Conservation (phyloP, 2,888 invertebrate species). For the Tetragonula carbonaria region DNA sequence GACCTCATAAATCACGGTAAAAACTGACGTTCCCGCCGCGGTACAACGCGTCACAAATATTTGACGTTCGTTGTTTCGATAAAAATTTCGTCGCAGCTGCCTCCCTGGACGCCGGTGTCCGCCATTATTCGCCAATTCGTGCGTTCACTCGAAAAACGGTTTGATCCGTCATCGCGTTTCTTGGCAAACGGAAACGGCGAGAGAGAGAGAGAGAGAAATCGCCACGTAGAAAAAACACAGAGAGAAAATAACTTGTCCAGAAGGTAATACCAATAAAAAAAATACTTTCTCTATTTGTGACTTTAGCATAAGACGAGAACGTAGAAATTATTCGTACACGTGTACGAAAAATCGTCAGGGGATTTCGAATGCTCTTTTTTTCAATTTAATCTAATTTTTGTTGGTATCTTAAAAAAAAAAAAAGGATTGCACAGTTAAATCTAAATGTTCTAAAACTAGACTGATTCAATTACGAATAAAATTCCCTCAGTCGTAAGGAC, state of each 20-base stretch:
- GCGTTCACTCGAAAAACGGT: constrained; percentile 6
- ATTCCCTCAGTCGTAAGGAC: too few relatives aligned
- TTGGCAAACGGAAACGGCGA: neutral
- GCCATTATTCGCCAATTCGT: neutral
- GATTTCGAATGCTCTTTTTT: too few relatives aligned
- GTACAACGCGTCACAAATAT: constrained; percentile 43
- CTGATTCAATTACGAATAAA: too few relatives aligned
- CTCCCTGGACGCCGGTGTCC: neutral
- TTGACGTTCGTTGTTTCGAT: constrained; percentile 42
- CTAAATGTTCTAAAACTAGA: too few relatives aligned
- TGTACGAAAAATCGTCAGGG: too few relatives aligned
- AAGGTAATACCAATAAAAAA: too few relatives aligned
- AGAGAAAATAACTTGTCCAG: neutral
- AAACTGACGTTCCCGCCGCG: constrained; percentile 31
- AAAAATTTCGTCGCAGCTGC: constrained; percentile 22
- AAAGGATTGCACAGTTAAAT: too few relatives aligned
- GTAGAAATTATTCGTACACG: too few relatives aligned
- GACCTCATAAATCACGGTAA: constrained; percentile 62
- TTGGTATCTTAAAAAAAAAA: too few relatives aligned
- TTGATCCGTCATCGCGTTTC: neutral
- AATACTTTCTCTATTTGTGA: too few relatives aligned
- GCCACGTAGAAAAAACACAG: neutral
- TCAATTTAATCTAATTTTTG: too few relatives aligned
- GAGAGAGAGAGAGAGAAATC: neutral
- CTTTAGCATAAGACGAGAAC: too few relatives aligned